A percentile compares a stretch with the other conserved stretches of the same genome.
Conservation (phyloP, 2,797 vertebrate genomes). For the Momotus momota region DNA sequence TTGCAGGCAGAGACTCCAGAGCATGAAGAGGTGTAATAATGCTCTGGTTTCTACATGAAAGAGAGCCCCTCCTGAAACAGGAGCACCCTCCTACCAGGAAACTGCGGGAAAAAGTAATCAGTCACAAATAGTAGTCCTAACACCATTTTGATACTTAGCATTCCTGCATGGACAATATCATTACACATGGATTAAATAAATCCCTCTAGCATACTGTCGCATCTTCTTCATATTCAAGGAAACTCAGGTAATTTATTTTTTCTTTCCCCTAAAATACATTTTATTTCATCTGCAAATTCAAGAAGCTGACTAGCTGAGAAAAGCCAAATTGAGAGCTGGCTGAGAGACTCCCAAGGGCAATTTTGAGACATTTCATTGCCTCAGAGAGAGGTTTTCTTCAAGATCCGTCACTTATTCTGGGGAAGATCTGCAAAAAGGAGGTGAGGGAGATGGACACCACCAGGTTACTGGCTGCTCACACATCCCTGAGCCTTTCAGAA, state of each 20-base stretch:
- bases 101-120: background rate
- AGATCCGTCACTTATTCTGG: background rate
- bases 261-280: background rate
- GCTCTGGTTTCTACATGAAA: background rate
- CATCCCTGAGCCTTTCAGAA: background rate
- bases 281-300: background rate
- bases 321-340: background rate
- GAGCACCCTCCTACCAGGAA: background rate
- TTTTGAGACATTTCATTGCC: background rate
- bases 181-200: slow-evolving; percentile 9
- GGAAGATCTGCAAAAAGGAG: background rate
- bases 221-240: background rate
- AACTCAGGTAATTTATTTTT: background rate
- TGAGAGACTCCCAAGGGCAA: background rate
- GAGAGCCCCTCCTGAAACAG: background rate
- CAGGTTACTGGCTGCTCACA: background rate
- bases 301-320: background rate
- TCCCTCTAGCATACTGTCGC: background rate
- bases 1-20: background rate
- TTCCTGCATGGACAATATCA: background rate
- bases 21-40: background rate
- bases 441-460: background rate
- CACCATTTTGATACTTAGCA: background rate
- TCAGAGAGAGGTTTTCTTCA: background rate
- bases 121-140: background rate